Evolutionary conservation across 1,140 invertebrate species (phyloP).

Genomic region (Lordiphosa stackelbergi): DNA sequence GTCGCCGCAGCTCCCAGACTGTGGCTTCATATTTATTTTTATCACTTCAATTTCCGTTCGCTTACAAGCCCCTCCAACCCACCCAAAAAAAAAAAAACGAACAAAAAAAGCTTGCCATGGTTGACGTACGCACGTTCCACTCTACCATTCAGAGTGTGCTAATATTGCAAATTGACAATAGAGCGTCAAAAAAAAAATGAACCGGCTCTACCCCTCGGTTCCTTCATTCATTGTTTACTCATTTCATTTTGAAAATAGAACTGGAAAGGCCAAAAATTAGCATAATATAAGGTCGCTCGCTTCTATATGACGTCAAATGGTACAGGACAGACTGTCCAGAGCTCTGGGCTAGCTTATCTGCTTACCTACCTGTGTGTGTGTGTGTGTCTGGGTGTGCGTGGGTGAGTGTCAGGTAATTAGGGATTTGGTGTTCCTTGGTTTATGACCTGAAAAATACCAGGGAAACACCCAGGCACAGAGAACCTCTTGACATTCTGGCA

Average conservation of each 20-base stretch:
- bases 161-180: conserved; percentile 54
- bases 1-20: conserved; percentile 11
- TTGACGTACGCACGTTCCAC: conserved; percentile 39
- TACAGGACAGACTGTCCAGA: conserved; percentile 10
- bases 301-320: conserved; percentile 22
- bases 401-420: conserved; percentile 7
- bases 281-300: conserved; percentile 51
- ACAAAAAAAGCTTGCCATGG: conserved; percentile 23
- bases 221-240: conserved; percentile 21
- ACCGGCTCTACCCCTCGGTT: conserved; percentile 20
- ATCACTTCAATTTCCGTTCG: conserved; percentile 54
- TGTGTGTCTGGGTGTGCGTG: not conserved
- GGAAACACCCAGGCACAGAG: conserved; percentile 8
- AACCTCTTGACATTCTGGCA: conserved; percentile 2
- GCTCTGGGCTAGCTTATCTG: not conserved
- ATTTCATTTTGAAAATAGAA: conserved; percentile 44
- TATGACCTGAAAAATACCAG: conserved; percentile 13
- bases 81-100: not conserved
- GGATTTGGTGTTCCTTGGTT: conserved; percentile 2
- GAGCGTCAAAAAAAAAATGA: conserved; percentile 32
- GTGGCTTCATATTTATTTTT: conserved; percentile 51
- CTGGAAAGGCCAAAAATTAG: conserved; percentile 21
- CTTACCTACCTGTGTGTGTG: not conserved
- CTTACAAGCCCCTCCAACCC: conserved; percentile 27
- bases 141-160: conserved; percentile 29